Percentiles rank a stretch among this genome's conserved stretches.
These are phyloP conservation scores for Dexiosoma caninum DNA, from an alignment of 2,888 invertebrate species.

Conservation along the genomic window DNA sequence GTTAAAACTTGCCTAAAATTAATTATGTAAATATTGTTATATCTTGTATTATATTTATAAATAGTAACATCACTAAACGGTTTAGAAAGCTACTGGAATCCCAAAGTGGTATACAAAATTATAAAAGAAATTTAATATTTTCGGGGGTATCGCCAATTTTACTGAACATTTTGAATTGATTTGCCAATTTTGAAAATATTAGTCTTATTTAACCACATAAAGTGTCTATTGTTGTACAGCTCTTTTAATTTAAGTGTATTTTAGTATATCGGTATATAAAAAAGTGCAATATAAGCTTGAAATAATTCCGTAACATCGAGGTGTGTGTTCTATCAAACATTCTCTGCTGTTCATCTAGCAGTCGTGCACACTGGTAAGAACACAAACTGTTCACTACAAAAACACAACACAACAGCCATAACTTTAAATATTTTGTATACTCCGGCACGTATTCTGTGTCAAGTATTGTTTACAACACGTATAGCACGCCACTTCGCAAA, in stretches of 20 bases:
- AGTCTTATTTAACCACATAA: no score
- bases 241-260: constrained; percentile 27
- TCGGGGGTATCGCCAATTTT: no score
- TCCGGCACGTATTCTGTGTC: constrained; percentile 59
- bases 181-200: no score
- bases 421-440: not conserved
- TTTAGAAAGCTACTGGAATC: no score
- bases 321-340: constrained; percentile 57
- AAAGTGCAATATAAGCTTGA: constrained; percentile 34
- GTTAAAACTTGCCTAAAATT: no score
- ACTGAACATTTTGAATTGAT: no score
- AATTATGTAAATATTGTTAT: no score
- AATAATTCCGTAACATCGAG: constrained; percentile 42
- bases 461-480: constrained; percentile 54
- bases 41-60: no score
- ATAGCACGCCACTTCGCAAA: constrained; percentile 9
- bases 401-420: not conserved
- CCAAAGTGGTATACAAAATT: no score
- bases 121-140: no score
- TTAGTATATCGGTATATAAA: constrained; percentile 7
- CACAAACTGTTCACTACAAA: constrained; percentile 24
- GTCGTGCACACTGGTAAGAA: constrained; percentile 23
- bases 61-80: no score
- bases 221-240: no score
- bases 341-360: constrained; percentile 33